Base-by-base conservation (phyloP, 1,140 invertebrate species). In the Caenorhabditis remanei region DNA sequence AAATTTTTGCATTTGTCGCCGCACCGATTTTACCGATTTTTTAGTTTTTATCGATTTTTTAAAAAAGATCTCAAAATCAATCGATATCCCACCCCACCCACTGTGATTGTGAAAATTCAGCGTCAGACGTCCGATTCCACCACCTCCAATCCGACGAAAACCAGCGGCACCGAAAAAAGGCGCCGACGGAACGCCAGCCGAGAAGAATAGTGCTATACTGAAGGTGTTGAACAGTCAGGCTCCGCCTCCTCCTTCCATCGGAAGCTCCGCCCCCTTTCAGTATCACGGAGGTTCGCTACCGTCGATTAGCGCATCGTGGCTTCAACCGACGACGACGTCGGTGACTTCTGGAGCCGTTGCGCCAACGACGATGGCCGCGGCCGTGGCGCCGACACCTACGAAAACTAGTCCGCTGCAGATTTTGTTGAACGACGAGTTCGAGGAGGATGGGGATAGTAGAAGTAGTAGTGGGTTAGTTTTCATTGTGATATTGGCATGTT, bases 381-480 rank as follows among this genome's bases (percentile, higher is more conserved):
- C 13, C 19, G 43, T 24, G 8, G 3, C 71, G 46, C n/a, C 71
- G n/a, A 21, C 46, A 9, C 71, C 71, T 8, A 24, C 50, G n/a
- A 53, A 53, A 21, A 53, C 40, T 24, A 79, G 71, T 11, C 71
- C 46, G 4, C n/a, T 79, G 46, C n/a, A 79, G n/a, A 11, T 19
- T 7, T 50, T 79, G 21, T 13, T 79, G 46, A 79, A 50, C 9
- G 71, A 79, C 7, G 46, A 79, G 32, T 32, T 32, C 7, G 71
- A 79, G 21, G 46, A 79, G 2, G 71, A 79, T 50, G 71, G 71
- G 4, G 71, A 79, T 21, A 79, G 71, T 79, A 48, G 71, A 21
- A 79, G 71, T 50, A 79, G 71, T 41, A 79, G 71, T 50, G 71
- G 71, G 71, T 79, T 50, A 48, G 71, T 79, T 50, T 24, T 41